Base-by-base conservation (phyloP, 2,888 invertebrate genomes). In the Cephus sareptanus region DNA sequence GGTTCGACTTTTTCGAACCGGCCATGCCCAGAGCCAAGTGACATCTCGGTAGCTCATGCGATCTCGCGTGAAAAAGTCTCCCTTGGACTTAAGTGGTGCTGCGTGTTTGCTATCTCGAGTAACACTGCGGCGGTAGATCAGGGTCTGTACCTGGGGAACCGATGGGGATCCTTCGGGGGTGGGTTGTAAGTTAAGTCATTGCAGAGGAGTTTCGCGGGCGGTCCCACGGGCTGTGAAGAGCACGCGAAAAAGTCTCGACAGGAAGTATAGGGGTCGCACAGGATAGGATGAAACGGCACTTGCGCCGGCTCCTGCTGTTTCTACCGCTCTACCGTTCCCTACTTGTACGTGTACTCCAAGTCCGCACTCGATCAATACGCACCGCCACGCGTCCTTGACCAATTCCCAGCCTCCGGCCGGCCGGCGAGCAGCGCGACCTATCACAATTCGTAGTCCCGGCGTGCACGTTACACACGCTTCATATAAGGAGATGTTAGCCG, bases 331-430 rank as follows among this genome's bases (percentile, higher is more conserved):
- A 80, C 81, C 56, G 76, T 73, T 76, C 78, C 79, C 80, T 73
- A 79, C 79, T 75, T 78, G 79, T 80, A 83, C 82, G 80, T 82
- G 81, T 81, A 81, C 80, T 80, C 75, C 73, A 34, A 78, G 77
- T 83, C 80, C 82, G 83, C 85, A 85, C 84, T 84, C 89, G 91
- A 90, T 90, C 90, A 89, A 91, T 91, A 90, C 90, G 86, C 86
- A 86, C 85, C 79, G 9, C 56, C 56, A 56, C 56, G 84, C 84
- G 89, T 89, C 90, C 90, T 90, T 90, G 90, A 89, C 90, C 89
- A 89, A 85, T 86, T 88, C 85, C 85, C 89, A 89, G 87, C 87
- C 87, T 88, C 88, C 87, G 81, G 83, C 31, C 34, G 31, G 71
- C 71, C 82, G 76, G 81, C 79, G 75, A 74, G 75, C 83, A 80